A percentile compares a stretch with the other conserved stretches of the same genome.
These are phyloP conservation scores for Cephalotes varians DNA, from an alignment of 2,888 invertebrate species.

Conservation along the genomic window DNA sequence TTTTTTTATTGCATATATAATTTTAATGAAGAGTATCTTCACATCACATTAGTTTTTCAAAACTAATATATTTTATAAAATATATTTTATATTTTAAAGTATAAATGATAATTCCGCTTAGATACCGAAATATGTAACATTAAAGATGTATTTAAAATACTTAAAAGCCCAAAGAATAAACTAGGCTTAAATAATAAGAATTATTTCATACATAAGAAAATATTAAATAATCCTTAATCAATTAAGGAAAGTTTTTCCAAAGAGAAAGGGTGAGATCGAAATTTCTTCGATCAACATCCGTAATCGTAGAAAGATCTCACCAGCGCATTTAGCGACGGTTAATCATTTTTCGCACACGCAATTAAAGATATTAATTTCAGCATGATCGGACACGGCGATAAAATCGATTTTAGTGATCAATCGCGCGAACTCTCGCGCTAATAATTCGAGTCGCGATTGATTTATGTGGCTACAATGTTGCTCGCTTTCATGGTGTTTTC, in stretches of 20 bases:
- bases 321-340: constrained; percentile 1
- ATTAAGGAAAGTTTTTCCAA: not conserved
- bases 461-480: constrained; percentile 29
- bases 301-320: constrained; percentile 21
- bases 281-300: not conserved
- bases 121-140: not conserved
- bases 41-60: not conserved
- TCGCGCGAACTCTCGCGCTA: constrained; percentile 26
- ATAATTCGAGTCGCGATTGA: constrained; percentile 37
- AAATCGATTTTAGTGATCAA: constrained; percentile 45
- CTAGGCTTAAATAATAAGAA: too few relatives aligned
- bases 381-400: not conserved
- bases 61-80: too few relatives aligned
- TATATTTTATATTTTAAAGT: too few relatives aligned
- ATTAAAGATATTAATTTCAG: constrained; percentile 47
- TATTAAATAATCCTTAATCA: not conserved
- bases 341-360: constrained; percentile 27
- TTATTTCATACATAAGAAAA: not conserved
- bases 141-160: not conserved
- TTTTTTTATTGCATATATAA: not conserved
- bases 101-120: not conserved
- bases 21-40: not conserved
- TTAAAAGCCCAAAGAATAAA: not conserved
- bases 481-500: not conserved
- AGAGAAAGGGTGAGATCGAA: not conserved